Base-by-base conservation (phyloP, 2,888 invertebrate genomes). In the Troides aeacus region DNA sequence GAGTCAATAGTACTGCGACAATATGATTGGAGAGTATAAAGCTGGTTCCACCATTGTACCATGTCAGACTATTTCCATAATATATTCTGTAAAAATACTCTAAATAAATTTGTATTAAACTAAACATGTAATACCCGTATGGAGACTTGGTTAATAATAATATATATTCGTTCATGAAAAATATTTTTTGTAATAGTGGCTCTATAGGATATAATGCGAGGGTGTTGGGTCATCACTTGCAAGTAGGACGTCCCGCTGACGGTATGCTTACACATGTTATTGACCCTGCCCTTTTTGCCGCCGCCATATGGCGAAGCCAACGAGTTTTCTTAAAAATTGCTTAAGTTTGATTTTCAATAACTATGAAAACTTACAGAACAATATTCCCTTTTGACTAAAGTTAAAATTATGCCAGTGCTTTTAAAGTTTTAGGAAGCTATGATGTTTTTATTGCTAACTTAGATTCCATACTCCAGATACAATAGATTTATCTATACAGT, bases 241-340 rank as follows among this genome's bases (percentile, higher is more conserved):
- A 88, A 89, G 86, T 87, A 86, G 86, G 83, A 82, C 88, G 87
- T 84, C 86, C 88, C 84, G 86, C 86, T 86, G 87, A 81, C 86
- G 84, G 81, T 84, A 86, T 84, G 83, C 84, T 82, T 82, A 83
- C 83, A 81, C 85, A 86, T 90, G 90, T 89, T 91, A 89, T 90
- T 91, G 92, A 91, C 91, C 89, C 87, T 84, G 81, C 85, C 86
- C 89, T 86, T 89, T 30, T 90, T 87, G 87, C 90, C 86, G 85
- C 81, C 82, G 83, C 88, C 90, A 91, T 90, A 88, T 89, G 91
- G 87, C 78, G 87, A 89, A 91, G 86, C 78, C 81, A 77, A 78
- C 84, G 80, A 82, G 86, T 84, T 84, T 84, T 84, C 84, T 81
- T 81, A 77, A 80, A 79, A 23, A 58, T 23, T 12, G 12, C 21